These are phyloP conservation scores for Hyaena hyaena DNA, from an alignment of 2,113 vertebrate genomes.

Conservation along the genomic window DNA sequence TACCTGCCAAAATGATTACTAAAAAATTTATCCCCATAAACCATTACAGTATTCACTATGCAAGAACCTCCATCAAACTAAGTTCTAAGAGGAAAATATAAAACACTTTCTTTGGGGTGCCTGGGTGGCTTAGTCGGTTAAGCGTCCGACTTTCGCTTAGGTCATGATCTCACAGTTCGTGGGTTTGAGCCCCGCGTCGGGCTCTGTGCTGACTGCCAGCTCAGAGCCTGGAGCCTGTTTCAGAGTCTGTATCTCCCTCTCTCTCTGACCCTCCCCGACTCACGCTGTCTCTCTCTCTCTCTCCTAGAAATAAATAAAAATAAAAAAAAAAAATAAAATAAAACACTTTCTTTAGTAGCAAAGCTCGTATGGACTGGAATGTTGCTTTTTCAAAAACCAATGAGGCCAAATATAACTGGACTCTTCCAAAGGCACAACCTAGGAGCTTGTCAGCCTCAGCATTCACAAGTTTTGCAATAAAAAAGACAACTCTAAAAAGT, in stretches of 20 bases:
- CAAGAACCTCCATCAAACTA: conserved; percentile 15
- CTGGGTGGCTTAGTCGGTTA: too few species aligned
- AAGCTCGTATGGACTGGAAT: neutral
- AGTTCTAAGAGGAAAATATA: conserved; percentile 19
- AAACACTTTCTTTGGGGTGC: conserved; percentile 19
- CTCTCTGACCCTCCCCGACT: too few species aligned
- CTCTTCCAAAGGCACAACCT: neutral
- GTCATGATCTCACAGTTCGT: too few species aligned
- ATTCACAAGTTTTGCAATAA: neutral
- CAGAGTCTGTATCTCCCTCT: too few species aligned
- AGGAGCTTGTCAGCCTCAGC: neutral
- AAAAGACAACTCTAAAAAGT: conserved; percentile 31
- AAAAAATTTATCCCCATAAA: conserved; percentile 45
- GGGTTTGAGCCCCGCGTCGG: too few species aligned
- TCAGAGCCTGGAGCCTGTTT: too few species aligned
- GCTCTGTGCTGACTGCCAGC: too few species aligned
- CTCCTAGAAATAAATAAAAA: too few species aligned
- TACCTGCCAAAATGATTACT: conserved; percentile 48
- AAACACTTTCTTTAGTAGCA: neutral
- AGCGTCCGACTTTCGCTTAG: too few species aligned
- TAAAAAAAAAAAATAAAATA: too few species aligned
- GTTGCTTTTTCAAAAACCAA: neutral
- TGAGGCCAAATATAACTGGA: neutral
- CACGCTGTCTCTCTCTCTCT: too few species aligned
- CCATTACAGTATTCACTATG: conserved; percentile 29